phyloP scores from a whole-genome alignment of 2,797 vertebrate genomes.

The Tapera naevia region DNA sequence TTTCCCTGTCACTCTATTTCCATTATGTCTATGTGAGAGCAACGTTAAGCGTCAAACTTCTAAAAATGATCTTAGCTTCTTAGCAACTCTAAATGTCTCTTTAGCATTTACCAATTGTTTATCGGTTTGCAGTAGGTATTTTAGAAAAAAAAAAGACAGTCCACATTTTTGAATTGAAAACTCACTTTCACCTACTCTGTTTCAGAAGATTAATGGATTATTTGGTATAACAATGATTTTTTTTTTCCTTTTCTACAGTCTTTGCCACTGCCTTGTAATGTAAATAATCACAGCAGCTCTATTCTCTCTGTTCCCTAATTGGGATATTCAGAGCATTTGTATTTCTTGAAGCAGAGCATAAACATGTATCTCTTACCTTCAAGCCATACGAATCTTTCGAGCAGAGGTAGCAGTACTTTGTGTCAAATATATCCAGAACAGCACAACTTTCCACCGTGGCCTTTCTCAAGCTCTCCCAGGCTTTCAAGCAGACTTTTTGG shows the following conservation, averaged over 20 bases:
- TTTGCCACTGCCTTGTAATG: neutral
- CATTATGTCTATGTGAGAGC: neutral
- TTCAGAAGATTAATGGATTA: neutral
- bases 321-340: neutral
- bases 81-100: neutral
- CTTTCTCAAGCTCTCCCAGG: neutral
- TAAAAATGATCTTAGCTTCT: neutral
- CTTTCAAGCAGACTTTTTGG: neutral
- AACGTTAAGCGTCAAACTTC: neutral
- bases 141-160: neutral
- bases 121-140: neutral
- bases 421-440: conserved; percentile 35
- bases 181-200: neutral
- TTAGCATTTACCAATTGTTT: neutral
- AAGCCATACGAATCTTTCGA: conserved; percentile 75
- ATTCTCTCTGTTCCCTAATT: neutral
- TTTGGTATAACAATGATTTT: neutral
- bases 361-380: conserved; percentile 72
- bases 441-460: neutral
- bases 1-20: neutral
- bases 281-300: neutral
- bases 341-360: neutral
- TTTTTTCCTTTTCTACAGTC: neutral
- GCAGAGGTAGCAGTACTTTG: neutral
- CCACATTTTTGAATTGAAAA: neutral